Base-by-base conservation (phyloP, 2,113 vertebrate species). In the Alligator sinensis region DNA sequence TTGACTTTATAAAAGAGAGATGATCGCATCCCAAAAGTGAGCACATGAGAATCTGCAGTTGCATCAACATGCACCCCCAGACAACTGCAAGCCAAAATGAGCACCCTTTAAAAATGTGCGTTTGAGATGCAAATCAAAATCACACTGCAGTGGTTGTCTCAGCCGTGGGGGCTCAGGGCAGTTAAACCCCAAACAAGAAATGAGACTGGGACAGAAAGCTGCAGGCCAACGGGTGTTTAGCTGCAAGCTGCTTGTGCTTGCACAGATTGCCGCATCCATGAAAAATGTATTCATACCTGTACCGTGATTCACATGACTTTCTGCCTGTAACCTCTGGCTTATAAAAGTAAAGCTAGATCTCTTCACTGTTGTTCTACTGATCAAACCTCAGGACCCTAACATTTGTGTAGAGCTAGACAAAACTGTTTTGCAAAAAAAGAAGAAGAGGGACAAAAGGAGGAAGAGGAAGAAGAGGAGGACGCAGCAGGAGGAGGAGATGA, bases 151-250 rank as follows among this genome's bases (percentile, higher is more conserved):
- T 90, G 90, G 75, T 96, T 92, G 94, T 93, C 95, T 93, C 94
- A 96, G 95, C 96, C 96, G 94, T 89, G 94, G 95, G 38, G 82
- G 95, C 92, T 95, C 94, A 94, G 90, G 86, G 78, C 94, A 84
- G 92, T 96, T 92, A 97, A 89, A 87, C 91, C 94, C 93, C 90
- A 93, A 96, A 77, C 84, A 94, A 94, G 91, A 64, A 96, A 84
- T 59, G 93, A 96, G 88, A 97, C 94, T 82, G 94, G 94, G 86
- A 87, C 77, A 89, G 95, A 97, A 96, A 94, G 87, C 93, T 94
- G 95, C 90, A 96, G 96, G 85, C 95, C 95, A 92, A 96, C 91
- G 95, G 96, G 96, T 95, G 90, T 90, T 96, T 94, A 96, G 96
- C 95, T 96, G 96, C 95, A 96, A 95, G 95, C 91, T 84, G 95